phyloP scores from a whole-genome alignment of 2,888 invertebrate species.

The Rhagophthalmus giganteus region DNA sequence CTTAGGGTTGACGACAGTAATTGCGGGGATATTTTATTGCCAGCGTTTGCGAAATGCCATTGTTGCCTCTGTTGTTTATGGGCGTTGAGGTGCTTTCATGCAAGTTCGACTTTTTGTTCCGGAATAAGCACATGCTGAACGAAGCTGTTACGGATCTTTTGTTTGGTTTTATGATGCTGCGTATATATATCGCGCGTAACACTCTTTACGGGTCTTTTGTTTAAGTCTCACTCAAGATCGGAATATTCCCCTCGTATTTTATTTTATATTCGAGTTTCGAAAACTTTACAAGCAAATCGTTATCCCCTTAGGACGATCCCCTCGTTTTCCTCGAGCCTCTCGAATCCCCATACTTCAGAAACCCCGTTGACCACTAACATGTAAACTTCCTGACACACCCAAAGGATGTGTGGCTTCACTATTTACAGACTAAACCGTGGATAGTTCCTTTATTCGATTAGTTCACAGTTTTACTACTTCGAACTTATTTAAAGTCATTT shows the following conservation, averaged over 20 bases:
- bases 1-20: slow-evolving; percentile 15
- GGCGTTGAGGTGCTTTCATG: slow-evolving; percentile 26
- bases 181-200: neutral
- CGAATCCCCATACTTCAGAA: slow-evolving; percentile 4
- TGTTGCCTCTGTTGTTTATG: slow-evolving; percentile 30
- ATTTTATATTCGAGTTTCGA: no score
- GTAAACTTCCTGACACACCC: slow-evolving; percentile 11
- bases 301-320: neutral
- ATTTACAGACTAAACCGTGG: slow-evolving; percentile 11
- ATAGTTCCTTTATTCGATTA: no score
- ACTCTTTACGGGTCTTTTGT: neutral
- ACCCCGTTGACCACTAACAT: slow-evolving; percentile 15
- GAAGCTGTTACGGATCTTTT: slow-evolving; percentile 4
- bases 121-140: slow-evolving; percentile 10
- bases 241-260: neutral
- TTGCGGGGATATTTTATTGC: slow-evolving; percentile 27
- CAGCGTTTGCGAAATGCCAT: slow-evolving; percentile 24
- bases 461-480: neutral
- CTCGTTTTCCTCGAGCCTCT: slow-evolving; percentile 2
- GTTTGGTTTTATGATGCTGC: slow-evolving; percentile 11
- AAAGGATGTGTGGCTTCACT: slow-evolving; percentile 12
- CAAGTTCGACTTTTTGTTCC: slow-evolving; percentile 15
- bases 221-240: neutral
- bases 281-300: neutral
- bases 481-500: neutral